Evolutionary conservation across 2,113 vertebrate genomes (phyloP).

Genomic region (Calyptommatus sinebrachiatus): DNA sequence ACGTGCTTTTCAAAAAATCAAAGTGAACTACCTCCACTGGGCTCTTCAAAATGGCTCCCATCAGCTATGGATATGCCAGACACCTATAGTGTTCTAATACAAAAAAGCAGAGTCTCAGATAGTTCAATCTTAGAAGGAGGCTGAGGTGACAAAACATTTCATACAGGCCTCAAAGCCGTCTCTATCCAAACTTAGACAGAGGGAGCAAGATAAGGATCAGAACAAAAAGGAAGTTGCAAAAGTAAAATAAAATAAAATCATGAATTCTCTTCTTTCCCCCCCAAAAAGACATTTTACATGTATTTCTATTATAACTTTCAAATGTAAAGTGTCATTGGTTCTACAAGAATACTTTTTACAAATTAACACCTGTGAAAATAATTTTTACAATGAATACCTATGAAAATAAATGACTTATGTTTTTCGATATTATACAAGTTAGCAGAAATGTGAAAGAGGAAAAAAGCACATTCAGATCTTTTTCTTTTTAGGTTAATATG

Average conservation of each 20-base stretch:
- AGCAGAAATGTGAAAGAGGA: background rate
- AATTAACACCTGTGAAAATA: background rate
- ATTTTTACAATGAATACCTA: too few relatives aligned
- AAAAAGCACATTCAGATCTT: background rate
- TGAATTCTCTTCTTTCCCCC: background rate
- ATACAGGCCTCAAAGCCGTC: background rate
- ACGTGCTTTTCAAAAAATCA: conserved; percentile 48
- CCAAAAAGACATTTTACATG: background rate
- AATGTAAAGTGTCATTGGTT: background rate
- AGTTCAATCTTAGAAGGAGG: background rate
- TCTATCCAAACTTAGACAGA: background rate
- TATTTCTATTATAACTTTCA: background rate
- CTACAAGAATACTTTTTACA: background rate
- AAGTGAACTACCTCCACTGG: conserved; percentile 23
- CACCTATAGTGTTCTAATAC: background rate
- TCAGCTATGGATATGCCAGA: conserved; percentile 13
- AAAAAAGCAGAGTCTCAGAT: background rate
- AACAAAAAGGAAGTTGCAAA: background rate
- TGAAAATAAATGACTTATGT: too few relatives aligned
- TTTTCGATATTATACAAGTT: background rate
- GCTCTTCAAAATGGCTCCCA: conserved; percentile 36
- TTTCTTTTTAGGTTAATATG: background rate
- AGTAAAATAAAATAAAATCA: background rate
- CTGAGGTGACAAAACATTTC: background rate
- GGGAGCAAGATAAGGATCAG: background rate